These are phyloP conservation scores for Drosophila algonquin DNA, from an alignment of 2,888 invertebrate genomes.

Conservation along the genomic window DNA sequence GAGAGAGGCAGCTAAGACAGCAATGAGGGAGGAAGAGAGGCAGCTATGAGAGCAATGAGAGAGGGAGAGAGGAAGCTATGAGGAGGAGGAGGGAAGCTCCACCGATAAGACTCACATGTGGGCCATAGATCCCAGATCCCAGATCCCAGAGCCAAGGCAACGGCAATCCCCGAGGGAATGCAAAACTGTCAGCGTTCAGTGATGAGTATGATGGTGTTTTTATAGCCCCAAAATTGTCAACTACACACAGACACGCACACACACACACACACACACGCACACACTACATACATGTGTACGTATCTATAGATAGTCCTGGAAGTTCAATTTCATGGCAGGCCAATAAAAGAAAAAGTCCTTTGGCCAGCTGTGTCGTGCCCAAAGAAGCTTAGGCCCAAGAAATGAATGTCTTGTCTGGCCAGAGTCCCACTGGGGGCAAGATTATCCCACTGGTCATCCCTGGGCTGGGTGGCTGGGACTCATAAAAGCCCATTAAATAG, in stretches of 20 bases:
- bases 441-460: constrained; percentile 43
- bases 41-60: too few relatives aligned
- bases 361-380: constrained; percentile 38
- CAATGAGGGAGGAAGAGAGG: too few relatives aligned
- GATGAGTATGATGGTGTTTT: constrained; percentile 73
- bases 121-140: constrained; percentile 17
- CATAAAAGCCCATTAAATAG: constrained; percentile 62
- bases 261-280: not conserved
- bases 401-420: constrained; percentile 22
- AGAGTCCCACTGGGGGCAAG: constrained; percentile 29
- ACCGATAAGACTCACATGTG: constrained; percentile 28
- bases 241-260: constrained; percentile 15
- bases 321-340: constrained; percentile 47
- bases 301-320: constrained; percentile 8
- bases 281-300: not conserved
- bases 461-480: constrained; percentile 5
- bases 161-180: constrained; percentile 57
- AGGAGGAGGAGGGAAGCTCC: not conserved
- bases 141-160: constrained; percentile 27
- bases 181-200: constrained; percentile 59
- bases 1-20: not conserved
- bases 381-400: constrained; percentile 31
- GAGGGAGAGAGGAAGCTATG: not conserved
- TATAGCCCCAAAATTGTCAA: constrained; percentile 59
- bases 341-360: constrained; percentile 39